A percentile compares a stretch with the other conserved stretches of the same genome.
These are phyloP conservation scores for Hemichromis elongatus DNA, from an alignment of 2,113 vertebrate species.

Conservation along the genomic window DNA sequence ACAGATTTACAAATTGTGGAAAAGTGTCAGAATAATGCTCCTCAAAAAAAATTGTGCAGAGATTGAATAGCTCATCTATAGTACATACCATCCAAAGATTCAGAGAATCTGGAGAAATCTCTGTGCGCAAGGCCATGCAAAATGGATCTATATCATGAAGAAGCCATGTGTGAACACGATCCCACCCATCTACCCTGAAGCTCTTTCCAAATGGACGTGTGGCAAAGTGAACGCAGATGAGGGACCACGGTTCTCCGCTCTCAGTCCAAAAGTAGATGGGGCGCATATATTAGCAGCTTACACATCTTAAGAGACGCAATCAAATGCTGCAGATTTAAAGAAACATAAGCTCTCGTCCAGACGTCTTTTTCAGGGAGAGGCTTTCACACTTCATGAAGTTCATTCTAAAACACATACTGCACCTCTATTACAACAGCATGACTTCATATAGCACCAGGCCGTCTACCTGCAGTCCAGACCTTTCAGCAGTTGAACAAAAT, in stretches of 20 bases:
- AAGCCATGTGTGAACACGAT: not conserved
- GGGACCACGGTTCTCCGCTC: not conserved
- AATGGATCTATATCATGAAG: not conserved
- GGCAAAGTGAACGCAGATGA: not conserved
- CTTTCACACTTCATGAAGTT: rapidly evolving
- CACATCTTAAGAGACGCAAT: not conserved
- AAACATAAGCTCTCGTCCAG: rapidly evolving
- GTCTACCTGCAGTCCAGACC: not conserved
- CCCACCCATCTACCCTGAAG: rapidly evolving
- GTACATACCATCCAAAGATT: rapidly evolving
- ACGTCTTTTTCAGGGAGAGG: not conserved
- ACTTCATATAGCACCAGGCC: not conserved
- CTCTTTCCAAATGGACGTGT: not conserved
- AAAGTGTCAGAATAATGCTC: not conserved
- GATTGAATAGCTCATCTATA: not conserved
- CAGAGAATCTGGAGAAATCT: not conserved
- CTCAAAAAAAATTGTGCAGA: not conserved
- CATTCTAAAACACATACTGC: not conserved
- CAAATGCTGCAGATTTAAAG: rapidly evolving
- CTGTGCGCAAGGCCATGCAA: not conserved
- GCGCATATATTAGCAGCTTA: not conserved
- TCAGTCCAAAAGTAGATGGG: not conserved
- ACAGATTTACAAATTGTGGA: not conserved
- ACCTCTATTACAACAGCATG: not conserved
- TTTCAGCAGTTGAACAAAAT: not conserved